phyloP scores from a whole-genome alignment of 1,140 invertebrate genomes.

The Drosophila pectinifera region DNA sequence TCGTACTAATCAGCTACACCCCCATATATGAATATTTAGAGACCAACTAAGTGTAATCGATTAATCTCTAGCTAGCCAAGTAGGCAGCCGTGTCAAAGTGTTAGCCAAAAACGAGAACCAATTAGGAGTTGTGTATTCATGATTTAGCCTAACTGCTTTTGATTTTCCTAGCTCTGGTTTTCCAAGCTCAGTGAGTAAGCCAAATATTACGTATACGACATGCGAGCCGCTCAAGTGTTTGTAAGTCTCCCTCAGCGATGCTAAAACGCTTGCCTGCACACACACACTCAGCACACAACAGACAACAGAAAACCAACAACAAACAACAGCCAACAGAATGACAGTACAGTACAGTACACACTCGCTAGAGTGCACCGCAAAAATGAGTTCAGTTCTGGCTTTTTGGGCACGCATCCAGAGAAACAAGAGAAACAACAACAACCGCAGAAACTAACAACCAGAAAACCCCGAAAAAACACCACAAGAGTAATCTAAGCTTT shows the following conservation, averaged over 20 bases:
- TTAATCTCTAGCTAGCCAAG: conserved; percentile 58
- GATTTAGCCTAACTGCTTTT: conserved; percentile 47
- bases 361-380: conserved; percentile 70
- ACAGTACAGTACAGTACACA: conserved; percentile 56
- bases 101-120: conserved; percentile 58
- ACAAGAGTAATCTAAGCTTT: conserved; percentile 50
- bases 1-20: conserved; percentile 58
- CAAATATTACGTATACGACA: conserved; percentile 78
- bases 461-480: conserved; percentile 22
- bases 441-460: conserved; percentile 2
- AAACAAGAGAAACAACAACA: conserved; percentile 43
- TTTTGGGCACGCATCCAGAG: conserved; percentile 58
- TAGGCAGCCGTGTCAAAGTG: conserved; percentile 68
- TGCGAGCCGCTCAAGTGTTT: conserved; percentile 65
- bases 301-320: conserved; percentile 3
- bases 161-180: conserved; percentile 43
- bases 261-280: conserved; percentile 69
- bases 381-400: conserved; percentile 66
- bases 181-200: conserved; percentile 72
- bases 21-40: conserved; percentile 35
- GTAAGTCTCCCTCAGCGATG: conserved; percentile 69
- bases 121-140: conserved; percentile 31
- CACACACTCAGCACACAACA: conserved; percentile 43
- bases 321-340: conserved; percentile 27
- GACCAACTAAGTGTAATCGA: conserved; percentile 51